Conservation (phyloP, 2,797 vertebrate species). For the Phataginus tetradactyla region DNA sequence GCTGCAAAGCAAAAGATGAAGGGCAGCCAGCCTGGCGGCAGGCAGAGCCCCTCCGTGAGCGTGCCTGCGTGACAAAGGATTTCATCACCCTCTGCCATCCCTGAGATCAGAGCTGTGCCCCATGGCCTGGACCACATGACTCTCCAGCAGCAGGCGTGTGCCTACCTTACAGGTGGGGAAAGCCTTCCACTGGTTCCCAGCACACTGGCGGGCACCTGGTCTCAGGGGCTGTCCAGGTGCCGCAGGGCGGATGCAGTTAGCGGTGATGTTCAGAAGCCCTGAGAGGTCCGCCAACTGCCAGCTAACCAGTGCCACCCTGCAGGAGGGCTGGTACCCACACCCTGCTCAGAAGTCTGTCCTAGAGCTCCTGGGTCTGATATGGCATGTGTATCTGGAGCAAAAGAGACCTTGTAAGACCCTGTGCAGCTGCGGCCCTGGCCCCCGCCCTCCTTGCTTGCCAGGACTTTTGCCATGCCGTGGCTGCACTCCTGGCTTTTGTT, state of each 20-base stretch:
- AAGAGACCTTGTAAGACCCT: background rate
- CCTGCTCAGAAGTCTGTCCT: background rate
- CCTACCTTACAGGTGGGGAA: background rate
- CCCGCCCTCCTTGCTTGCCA: background rate
- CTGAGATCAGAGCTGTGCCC: background rate
- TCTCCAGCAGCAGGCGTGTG: background rate
- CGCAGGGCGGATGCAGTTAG: background rate
- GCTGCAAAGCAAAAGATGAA: background rate
- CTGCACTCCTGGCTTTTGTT: background rate
- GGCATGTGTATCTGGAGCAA: background rate
- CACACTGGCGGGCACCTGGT: background rate
- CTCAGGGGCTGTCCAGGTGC: background rate
- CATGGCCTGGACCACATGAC: background rate
- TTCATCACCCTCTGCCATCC: background rate
- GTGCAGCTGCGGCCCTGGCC: too few relatives aligned
- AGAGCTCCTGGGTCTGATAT: background rate
- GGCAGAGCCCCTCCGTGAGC: background rate
- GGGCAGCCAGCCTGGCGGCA: background rate
- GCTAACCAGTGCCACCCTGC: background rate
- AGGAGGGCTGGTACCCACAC: too few relatives aligned
- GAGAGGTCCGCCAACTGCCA: background rate
- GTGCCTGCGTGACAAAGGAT: background rate
- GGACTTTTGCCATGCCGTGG: fast-evolving
- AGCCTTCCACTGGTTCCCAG: too few relatives aligned
- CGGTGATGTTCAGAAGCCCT: background rate